Base-by-base conservation (phyloP, 2,113 vertebrate genomes). In the Anthoscopus minutus region DNA sequence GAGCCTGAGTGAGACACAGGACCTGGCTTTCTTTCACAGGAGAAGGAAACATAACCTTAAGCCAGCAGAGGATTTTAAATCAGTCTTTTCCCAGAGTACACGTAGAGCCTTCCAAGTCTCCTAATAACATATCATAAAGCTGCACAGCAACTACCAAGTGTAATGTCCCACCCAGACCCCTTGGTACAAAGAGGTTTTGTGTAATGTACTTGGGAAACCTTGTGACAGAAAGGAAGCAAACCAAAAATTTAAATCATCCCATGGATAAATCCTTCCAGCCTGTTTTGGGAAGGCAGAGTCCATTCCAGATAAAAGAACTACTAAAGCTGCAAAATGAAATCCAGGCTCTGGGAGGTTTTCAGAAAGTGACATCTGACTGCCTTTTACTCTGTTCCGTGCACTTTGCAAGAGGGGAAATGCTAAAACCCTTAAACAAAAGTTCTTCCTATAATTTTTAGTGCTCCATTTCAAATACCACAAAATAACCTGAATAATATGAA, bases 141-240 rank as follows among this genome's bases (percentile, higher is more conserved):
- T 92, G 77, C 79, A 78, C 56, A 64, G 92, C 50, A 95, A 90
- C 89, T 90, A 90, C 76, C n/a, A 30, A 88, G 72, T 37, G n/a
- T 19, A 78, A 88, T 24, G 86, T 86, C 76, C 92, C 93, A 93
- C 88, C 94, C 94, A 88, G 53, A 83, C 53, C 81, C 79, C 72
- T 89, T 48, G 6, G 90, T 62, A 97, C 92, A 96, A 96, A 96
- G 92, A 92, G 65, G 4, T 93, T 96, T 80, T 96, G 92, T 96
- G 76, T 67, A 86, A 86, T 16, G 72, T 78, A 81, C 64, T 97
- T 88, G 82, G 88, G 94, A 96, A 93, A 94, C 78, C 88, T 94
- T 90, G 85, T 90, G 95, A 96, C 82, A 90, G 82, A 93, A 42
- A 92, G 88, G 94, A 96, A 95, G 82, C 69, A 94, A 95, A 83